Evolutionary conservation across 2,113 vertebrate species (phyloP), one percentile per base, ranked within the genome.

Genomic region (Lathamus discolor): DNA sequence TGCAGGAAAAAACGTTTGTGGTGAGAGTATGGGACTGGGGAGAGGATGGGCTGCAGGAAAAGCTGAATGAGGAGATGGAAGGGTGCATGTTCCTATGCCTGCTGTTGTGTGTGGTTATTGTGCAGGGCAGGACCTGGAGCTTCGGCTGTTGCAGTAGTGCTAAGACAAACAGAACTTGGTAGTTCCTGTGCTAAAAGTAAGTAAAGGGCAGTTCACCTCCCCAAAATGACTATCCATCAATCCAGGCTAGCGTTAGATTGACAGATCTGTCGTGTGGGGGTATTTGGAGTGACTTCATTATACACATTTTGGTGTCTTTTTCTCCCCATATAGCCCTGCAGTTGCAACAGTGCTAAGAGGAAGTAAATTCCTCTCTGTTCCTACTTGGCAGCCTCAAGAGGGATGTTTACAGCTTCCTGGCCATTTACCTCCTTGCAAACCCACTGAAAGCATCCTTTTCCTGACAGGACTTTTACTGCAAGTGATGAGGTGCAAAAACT

Each of bases 391-490:
- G 75, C 90, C 70, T 78, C 49, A 27, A 49, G 81, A 62, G 82
- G 66, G 82, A 70, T 77, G 89, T 95, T 95, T 80, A 73, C 91
- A 83, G 91, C 86, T 83, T 94, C 73, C 91, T 91, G 84, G 52
- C 62, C 7, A 0, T 77, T 94, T 76, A 20, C 54, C 66, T 80
- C 90, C 85, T 62, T 62, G 57, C 69, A 83, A 82, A 41, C 70
- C 78, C 63, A 33, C 70, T 85, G 37, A 76, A 83, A 83, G 75
- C 82, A 67, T 69, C 87, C n/a, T 88, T 91, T 46, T 46, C n/a
- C 67, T 51, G 78, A 89, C 85, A 94, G 78, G 76, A 74, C 70
- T 80, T 91, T 46, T 22, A 49, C 43, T 90, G 87, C 85, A 77
- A 85, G 64, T 43, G 72, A 39, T 70, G 63, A 88, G 55, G 49